Evolutionary conservation across 2,113 vertebrate species (phyloP).

Genomic region (Callopanchax toddi): DNA sequence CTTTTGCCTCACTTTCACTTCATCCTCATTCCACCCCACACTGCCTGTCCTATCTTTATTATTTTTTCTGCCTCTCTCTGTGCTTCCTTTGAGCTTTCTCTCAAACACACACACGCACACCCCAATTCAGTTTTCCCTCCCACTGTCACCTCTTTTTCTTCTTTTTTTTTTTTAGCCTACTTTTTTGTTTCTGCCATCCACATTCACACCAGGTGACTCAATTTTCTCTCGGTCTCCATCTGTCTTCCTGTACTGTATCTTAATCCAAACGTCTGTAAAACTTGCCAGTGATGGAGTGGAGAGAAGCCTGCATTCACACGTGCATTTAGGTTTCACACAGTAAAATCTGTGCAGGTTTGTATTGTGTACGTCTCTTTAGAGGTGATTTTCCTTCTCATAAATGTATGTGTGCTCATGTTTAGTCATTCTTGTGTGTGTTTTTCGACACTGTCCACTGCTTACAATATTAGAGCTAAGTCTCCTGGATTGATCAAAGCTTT

Average conservation of each 20-base stretch:
- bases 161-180: neutral
- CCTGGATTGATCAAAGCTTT: conserved; percentile 48
- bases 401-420: neutral
- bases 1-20: conserved; percentile 36
- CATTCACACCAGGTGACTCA: conserved; percentile 18
- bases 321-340: neutral
- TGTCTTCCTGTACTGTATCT: conserved; percentile 44
- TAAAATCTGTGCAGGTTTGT: neutral
- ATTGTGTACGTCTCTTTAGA: too few relatives aligned
- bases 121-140: conserved; percentile 12
- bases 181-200: conserved; percentile 14
- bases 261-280: conserved; percentile 34
- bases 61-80: conserved; percentile 3
- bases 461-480: conserved; percentile 2
- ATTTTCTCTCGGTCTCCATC: conserved; percentile 30
- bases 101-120: neutral
- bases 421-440: conserved; percentile 4
- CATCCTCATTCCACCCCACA: conserved; percentile 26
- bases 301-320: neutral
- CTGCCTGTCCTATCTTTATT: conserved; percentile 19
- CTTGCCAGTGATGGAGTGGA: conserved; percentile 42
- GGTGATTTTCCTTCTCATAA: neutral
- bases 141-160: neutral
- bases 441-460: neutral
- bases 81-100: conserved; percentile 4